These are phyloP conservation scores for Endotricha flammealis DNA, from an alignment of 2,888 invertebrate genomes.

Conservation along the genomic window DNA sequence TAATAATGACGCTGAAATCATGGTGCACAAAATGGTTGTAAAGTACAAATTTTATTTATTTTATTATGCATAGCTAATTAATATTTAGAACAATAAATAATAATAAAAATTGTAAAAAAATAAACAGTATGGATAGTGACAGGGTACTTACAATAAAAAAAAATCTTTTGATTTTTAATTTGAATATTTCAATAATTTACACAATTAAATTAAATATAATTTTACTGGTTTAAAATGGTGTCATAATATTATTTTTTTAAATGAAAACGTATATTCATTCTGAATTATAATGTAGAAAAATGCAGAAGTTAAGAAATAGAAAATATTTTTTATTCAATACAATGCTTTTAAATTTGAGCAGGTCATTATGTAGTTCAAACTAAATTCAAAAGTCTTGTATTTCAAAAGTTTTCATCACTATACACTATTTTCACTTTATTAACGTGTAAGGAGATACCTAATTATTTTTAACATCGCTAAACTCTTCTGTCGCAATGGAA, in stretches of 20 bases:
- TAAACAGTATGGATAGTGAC: constrained; percentile 34
- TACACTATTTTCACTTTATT: too few species aligned
- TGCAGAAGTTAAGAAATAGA: too few species aligned
- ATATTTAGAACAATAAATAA: neutral
- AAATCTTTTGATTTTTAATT: neutral
- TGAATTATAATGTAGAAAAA: too few species aligned
- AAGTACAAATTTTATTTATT: constrained; percentile 17
- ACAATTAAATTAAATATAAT: constrained; percentile 1
- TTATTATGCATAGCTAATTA: constrained; percentile 4
- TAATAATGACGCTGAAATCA: constrained; percentile 49
- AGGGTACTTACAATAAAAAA: constrained; percentile 30
- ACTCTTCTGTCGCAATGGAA: too few species aligned
- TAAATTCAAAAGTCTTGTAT: too few species aligned
- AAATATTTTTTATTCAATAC: too few species aligned
- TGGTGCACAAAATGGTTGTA: constrained; percentile 44
- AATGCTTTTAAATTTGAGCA: too few species aligned
- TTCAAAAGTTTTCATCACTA: too few species aligned
- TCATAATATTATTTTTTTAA: constrained; percentile 27
- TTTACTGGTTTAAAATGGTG: constrained; percentile 45
- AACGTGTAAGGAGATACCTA: too few species aligned
- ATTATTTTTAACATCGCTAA: too few species aligned
- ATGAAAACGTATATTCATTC: too few species aligned
- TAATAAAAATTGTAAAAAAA: constrained; percentile 21
- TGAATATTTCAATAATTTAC: neutral
- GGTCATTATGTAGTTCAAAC: too few species aligned